These are phyloP conservation scores for Platycercus adscitus DNA, from an alignment of 2,113 vertebrate genomes.

Conservation along the genomic window DNA sequence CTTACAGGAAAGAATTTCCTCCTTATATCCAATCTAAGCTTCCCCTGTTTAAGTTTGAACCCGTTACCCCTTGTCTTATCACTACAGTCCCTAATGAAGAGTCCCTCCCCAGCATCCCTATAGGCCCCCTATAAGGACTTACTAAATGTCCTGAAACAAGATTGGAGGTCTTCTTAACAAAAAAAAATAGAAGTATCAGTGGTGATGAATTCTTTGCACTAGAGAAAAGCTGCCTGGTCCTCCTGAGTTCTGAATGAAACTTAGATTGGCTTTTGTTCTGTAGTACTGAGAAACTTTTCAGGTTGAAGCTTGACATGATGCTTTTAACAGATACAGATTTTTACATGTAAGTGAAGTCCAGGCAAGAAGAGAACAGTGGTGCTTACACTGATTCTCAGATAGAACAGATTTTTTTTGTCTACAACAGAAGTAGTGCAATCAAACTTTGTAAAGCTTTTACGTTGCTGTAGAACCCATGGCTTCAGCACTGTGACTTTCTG, in stretches of 20 bases:
- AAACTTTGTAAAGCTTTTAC: constrained; percentile 45
- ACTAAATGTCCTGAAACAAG: not conserved
- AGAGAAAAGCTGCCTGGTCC: not conserved
- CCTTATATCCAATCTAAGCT: not conserved
- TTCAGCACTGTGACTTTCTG: constrained; percentile 54
- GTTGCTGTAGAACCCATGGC: constrained; percentile 24
- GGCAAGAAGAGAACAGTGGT: not conserved
- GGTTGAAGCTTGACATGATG: not conserved
- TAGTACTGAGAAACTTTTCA: not conserved
- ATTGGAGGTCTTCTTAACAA: not conserved
- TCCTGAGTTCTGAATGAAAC: not conserved
- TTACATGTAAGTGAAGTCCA: not conserved
- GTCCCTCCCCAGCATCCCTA: not conserved
- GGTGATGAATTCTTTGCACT: not conserved
- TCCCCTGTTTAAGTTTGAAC: not conserved
- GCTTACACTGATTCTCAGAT: not conserved
- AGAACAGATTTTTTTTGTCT: not conserved
- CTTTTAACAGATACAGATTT: not conserved
- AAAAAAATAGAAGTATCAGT: not conserved
- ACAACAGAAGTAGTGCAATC: not conserved
- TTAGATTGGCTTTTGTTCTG: not conserved
- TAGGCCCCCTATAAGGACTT: not conserved
- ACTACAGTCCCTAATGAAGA: not conserved
- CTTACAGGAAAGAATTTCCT: not conserved
- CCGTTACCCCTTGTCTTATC: not conserved